Conservation (phyloP, 2,888 invertebrate genomes). For the Anagyrus pseudococci region DNA sequence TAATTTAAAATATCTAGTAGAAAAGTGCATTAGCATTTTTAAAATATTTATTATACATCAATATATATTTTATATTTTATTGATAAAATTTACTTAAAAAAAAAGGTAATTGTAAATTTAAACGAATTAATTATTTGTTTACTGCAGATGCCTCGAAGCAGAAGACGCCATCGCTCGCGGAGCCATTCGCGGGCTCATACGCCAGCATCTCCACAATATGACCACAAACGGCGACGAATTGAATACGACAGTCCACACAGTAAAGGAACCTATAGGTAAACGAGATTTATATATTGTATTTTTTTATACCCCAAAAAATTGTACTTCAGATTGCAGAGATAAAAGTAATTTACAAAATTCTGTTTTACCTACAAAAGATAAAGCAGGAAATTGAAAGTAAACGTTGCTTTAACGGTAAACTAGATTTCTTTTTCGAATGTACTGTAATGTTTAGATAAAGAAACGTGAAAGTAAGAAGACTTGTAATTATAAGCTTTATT, state of each 20-base stretch:
- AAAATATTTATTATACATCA: not conserved
- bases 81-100: no score
- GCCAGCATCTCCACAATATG: constrained; percentile 64
- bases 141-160: constrained; percentile 80
- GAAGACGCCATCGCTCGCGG: constrained; percentile 79
- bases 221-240: constrained; percentile 76
- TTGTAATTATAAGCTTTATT: no score
- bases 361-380: constrained; percentile 20
- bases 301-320: not conserved
- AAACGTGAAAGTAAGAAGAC: no score
- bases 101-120: no score
- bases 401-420: not conserved
- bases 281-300: constrained; percentile 1
- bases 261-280: constrained; percentile 70
- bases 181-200: constrained; percentile 66
- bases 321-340: no score
- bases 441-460: no score
- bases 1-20: not conserved
- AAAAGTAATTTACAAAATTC: no score
- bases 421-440: not conserved
- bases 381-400: not conserved
- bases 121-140: constrained; percentile 1
- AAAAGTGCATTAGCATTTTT: not conserved
- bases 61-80: constrained; percentile 1
- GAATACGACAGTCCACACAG: constrained; percentile 69